These are phyloP conservation scores for Drosophila lacertosa DNA, from an alignment of 1,140 invertebrate species.

Conservation along the genomic window DNA sequence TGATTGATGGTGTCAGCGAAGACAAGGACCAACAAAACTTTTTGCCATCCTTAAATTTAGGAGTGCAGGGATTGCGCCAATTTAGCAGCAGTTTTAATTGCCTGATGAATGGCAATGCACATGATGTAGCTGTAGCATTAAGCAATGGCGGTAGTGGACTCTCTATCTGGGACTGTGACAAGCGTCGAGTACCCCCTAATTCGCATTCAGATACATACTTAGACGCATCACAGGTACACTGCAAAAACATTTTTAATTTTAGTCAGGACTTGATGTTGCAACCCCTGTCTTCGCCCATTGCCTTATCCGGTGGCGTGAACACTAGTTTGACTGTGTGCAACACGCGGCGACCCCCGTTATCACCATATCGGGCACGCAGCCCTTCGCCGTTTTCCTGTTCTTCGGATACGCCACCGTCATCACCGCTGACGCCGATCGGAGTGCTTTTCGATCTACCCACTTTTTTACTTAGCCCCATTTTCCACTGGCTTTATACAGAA, in stretches of 20 bases:
- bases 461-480: constrained; percentile 86
- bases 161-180: constrained; percentile 28
- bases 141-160: constrained; percentile 22
- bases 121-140: constrained; percentile 1
- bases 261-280: constrained; percentile 71
- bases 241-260: constrained; percentile 81
- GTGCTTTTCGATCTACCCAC: constrained; percentile 84
- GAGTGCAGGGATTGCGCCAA: constrained; percentile 49
- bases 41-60: constrained; percentile 62
- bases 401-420: constrained; percentile 78
- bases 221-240: constrained; percentile 58
- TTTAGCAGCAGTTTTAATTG: constrained; percentile 78
- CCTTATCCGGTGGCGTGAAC: constrained; percentile 32
- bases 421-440: constrained; percentile 75
- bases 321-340: constrained; percentile 35
- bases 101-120: constrained; percentile 53
- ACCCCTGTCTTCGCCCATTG: constrained; percentile 24
- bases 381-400: constrained; percentile 74
- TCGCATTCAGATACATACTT: constrained; percentile 78
- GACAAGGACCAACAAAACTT: constrained; percentile 44
- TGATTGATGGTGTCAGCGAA: not conserved
- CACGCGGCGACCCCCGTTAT: constrained; percentile 69
- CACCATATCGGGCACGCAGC: constrained; percentile 73
- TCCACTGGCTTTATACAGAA: constrained; percentile 88
- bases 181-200: constrained; percentile 52